Conservation (phyloP, 1,140 invertebrate species). For the Hetaerina americana region DNA sequence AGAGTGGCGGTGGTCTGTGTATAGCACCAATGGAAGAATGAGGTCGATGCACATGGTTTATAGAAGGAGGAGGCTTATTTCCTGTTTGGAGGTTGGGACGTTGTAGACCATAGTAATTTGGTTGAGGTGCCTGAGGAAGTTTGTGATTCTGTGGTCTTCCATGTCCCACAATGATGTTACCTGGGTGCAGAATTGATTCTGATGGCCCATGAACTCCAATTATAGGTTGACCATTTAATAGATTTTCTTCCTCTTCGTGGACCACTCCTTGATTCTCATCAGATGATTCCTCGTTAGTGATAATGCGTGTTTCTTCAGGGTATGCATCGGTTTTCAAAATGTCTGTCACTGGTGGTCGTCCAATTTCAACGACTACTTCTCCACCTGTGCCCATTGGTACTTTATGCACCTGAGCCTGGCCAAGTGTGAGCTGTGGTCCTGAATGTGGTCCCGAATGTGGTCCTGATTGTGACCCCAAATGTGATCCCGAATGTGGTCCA, state of each 20-base stretch:
- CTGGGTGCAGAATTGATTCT: neutral
- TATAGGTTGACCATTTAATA: neutral
- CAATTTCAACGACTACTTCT: neutral
- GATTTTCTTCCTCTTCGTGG: neutral
- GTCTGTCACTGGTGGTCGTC: neutral
- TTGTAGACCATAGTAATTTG: neutral
- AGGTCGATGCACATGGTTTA: too few species aligned
- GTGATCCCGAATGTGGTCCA: too few species aligned
- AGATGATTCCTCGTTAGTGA: neutral
- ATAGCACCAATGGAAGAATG: too few species aligned
- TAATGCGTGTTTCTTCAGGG: neutral
- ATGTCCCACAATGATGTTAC: neutral
- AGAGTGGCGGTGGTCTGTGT: neutral
- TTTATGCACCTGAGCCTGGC: neutral
- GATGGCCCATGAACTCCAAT: neutral
- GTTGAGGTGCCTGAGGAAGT: neutral
- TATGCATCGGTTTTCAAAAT: neutral
- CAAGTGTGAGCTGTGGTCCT: neutral
- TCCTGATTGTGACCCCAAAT: too few species aligned
- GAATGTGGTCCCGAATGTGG: too few species aligned
- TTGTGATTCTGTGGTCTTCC: neutral
- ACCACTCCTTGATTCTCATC: neutral
- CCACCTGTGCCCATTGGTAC: neutral
- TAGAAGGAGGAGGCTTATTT: neutral
- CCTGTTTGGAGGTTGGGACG: neutral